Evolutionary conservation across 2,888 invertebrate species (phyloP).

Genomic region (Seira musarum): DNA sequence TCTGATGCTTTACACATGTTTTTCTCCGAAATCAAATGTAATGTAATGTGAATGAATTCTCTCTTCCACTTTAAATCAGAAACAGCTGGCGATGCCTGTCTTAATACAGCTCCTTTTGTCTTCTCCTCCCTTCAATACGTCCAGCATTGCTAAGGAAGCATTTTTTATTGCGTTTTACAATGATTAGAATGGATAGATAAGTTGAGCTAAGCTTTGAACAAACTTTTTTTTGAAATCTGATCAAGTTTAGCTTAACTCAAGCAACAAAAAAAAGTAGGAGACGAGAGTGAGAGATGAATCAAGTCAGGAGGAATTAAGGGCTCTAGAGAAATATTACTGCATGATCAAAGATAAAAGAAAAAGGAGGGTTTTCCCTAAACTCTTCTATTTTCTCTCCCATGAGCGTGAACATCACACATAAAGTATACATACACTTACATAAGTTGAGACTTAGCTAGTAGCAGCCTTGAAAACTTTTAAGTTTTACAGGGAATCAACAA

Average conservation of each 20-base stretch:
- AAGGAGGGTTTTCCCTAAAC: not conserved
- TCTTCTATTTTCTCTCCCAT: slow-evolving; percentile 10
- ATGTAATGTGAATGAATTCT: too few relatives aligned
- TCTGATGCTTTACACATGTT: too few relatives aligned
- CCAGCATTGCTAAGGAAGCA: too few relatives aligned
- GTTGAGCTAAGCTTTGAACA: not conserved
- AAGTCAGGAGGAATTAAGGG: slow-evolving; percentile 45
- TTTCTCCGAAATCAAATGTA: too few relatives aligned
- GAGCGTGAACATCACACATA: slow-evolving; percentile 1
- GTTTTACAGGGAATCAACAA: slow-evolving; percentile 6
- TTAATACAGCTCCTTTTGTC: not conserved
- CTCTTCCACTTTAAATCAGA: slow-evolving; percentile 35
- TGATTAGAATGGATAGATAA: slow-evolving; percentile 13
- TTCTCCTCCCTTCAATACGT: slow-evolving; percentile 6
- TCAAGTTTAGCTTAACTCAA: slow-evolving; percentile 25
- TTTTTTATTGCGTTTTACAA: slow-evolving; percentile 5
- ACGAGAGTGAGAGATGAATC: slow-evolving; percentile 36
- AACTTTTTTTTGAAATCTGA: slow-evolving; percentile 49
- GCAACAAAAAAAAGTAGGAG: slow-evolving; percentile 18
- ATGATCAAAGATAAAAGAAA: slow-evolving; percentile 10
- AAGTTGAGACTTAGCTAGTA: too few relatives aligned
- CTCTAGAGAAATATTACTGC: slow-evolving; percentile 38
- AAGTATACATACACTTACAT: not conserved
- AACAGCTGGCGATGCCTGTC: slow-evolving; percentile 49
- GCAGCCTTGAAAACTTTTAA: too few relatives aligned